Percentiles rank a stretch among this genome's conserved stretches.
Conservation (phyloP, 1,140 invertebrate species). For the Drosophila kurseongensis region DNA sequence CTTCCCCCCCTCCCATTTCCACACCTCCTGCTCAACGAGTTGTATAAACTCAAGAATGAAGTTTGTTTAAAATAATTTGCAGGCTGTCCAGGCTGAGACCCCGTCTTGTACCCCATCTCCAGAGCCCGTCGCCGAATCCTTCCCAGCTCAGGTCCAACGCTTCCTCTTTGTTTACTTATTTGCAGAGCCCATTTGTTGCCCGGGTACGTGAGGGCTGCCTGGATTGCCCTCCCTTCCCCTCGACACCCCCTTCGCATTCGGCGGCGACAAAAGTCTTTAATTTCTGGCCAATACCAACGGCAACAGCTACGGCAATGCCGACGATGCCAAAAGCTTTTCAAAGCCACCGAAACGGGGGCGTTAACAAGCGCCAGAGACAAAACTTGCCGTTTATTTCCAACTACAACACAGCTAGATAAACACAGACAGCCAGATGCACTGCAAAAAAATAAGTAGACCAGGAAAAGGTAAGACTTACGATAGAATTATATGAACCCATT, state of each 20-base stretch:
- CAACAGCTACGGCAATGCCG: slow-evolving; percentile 32
- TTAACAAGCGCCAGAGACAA: slow-evolving; percentile 78
- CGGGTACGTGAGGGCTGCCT: slow-evolving; percentile 53
- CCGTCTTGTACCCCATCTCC: slow-evolving; percentile 3
- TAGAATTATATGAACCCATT: background rate
- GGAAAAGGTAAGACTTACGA: background rate
- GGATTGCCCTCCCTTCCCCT: no score
- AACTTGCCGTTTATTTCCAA: slow-evolving; percentile 63
- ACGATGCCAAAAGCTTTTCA: slow-evolving; percentile 61
- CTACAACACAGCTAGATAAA: slow-evolving; percentile 54
- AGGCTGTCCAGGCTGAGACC: slow-evolving; percentile 66
- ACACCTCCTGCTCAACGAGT: slow-evolving; percentile 46
- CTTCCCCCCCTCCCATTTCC: background rate
- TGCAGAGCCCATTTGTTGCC: slow-evolving; percentile 78
- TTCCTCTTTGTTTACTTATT: slow-evolving; percentile 73
- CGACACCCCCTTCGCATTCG: background rate
- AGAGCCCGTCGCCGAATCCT: slow-evolving; percentile 9
- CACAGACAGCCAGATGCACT: slow-evolving; percentile 26
- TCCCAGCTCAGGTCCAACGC: slow-evolving; percentile 30
- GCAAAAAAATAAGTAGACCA: slow-evolving; percentile 5
- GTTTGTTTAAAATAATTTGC: slow-evolving; percentile 81
- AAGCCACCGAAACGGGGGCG: slow-evolving; percentile 79
- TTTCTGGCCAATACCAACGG: slow-evolving; percentile 75
- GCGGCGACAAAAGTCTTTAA: slow-evolving; percentile 80
- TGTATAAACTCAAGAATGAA: slow-evolving; percentile 80